Base-by-base conservation (phyloP, 2,113 vertebrate species). In the Pheucticus melanocephalus region DNA sequence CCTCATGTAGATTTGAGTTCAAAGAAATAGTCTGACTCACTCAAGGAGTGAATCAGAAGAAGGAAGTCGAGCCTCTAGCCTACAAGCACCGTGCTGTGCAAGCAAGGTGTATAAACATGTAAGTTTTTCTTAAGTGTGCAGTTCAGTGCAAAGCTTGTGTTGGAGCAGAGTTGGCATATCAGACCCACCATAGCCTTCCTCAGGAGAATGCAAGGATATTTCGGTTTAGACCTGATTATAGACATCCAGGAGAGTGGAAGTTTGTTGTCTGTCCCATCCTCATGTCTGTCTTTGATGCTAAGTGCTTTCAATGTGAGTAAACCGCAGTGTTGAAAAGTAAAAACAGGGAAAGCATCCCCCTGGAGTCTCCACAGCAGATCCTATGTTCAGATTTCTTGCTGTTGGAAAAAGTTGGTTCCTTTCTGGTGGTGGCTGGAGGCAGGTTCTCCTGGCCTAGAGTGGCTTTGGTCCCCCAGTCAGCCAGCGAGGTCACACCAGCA, bases 21-120 rank as follows among this genome's bases (percentile, higher is more conserved):
- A 90, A 80, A 95, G 73, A 95, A 94, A 94, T 80, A 90, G 92
- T 64, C 92, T 88, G 72, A 51, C 68, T 93, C 86, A 47, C 90
- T 93, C 64, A 37, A 90, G 92, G 71, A 93, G 94, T 82, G 92
- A 97, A 95, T 95, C 86, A 73, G 84, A 94, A 83, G 81, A 69
- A 89, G 87, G 70, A 96, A 88, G 69, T 93, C 18, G 60, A 94
- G 84, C 78, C 87, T 92, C 63, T 81, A 82, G 84, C 93, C 89
- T 72, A 76, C 91, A 59, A 70, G 94, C 78, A 44, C 84, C 63
- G 2, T 92, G 91, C 91, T 96, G 91, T 81, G 93, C 53, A 25
- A 39, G 87, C 59, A 50, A 89, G 84, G 86, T 31, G 2, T 69
- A 79, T 72, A 94, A 96, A 95, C 78, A 92, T 68, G 54, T 50